Percentiles rank a stretch among this genome's conserved stretches.
Evolutionary conservation across 2,888 invertebrate genomes (phyloP).

Genomic region (Arge pagana): DNA sequence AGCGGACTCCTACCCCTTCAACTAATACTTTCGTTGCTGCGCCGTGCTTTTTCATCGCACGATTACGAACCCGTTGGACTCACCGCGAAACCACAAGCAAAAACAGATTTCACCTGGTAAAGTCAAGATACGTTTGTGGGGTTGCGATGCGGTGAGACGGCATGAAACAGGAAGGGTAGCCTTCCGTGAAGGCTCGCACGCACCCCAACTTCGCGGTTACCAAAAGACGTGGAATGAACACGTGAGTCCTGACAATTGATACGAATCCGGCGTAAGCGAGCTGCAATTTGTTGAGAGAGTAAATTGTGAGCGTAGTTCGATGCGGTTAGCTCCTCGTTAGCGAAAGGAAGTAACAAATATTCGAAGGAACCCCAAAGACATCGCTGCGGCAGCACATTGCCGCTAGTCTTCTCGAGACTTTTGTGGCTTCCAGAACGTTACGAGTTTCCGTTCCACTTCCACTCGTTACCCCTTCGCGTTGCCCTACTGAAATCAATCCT

Average conservation of each 20-base stretch:
- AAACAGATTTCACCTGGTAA: conserved; percentile 32
- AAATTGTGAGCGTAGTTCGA: neutral
- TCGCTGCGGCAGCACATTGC: neutral
- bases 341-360: conserved; percentile 11
- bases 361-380: neutral
- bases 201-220: no score
- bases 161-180: no score
- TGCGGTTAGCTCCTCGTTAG: conserved; percentile 9
- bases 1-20: no score
- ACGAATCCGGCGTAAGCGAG: no score
- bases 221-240: no score
- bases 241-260: no score
- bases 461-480: no score
- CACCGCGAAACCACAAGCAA: conserved; percentile 32
- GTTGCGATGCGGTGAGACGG: conserved; percentile 50
- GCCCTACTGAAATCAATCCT: no score
- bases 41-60: no score
- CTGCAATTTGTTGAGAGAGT: no score
- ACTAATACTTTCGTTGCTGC: no score
- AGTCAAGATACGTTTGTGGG: conserved; percentile 55
- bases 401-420: conserved; percentile 9
- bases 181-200: no score
- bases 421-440: neutral
- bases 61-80: conserved; percentile 17
- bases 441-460: neutral